Evolutionary conservation across 92 coral and sea anemone species (phyloP).

Genomic region (Paragorgia papillata): DNA sequence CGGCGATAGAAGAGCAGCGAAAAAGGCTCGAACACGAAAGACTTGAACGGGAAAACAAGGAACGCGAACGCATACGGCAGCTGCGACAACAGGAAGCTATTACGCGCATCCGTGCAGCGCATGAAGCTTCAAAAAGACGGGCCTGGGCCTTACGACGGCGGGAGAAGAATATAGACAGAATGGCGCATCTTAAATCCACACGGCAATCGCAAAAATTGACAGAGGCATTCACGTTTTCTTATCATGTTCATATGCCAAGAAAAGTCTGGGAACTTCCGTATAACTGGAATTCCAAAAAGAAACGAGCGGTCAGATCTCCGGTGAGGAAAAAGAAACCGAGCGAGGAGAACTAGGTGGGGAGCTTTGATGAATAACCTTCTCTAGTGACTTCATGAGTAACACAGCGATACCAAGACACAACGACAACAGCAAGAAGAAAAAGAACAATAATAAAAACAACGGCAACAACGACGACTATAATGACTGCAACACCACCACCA

Average conservation of each 20-base stretch:
- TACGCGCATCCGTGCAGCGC: conserved; percentile 86
- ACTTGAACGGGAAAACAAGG: conserved; percentile 61
- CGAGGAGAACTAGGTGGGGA: background rate
- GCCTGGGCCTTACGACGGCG: conserved; percentile 76
- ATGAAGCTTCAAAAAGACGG: conserved; percentile 77
- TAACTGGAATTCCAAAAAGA: conserved; percentile 79
- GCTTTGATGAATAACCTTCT: too few species aligned
- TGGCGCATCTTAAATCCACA: conserved; percentile 66
- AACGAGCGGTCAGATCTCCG: conserved; percentile 55
- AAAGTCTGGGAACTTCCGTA: conserved; percentile 86
- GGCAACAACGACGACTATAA: too few species aligned
- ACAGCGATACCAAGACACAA: too few species aligned
- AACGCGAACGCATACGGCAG: conserved; percentile 77
- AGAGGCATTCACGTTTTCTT: conserved; percentile 72
- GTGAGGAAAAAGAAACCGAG: conserved; percentile 60
- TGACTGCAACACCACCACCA: too few species aligned
- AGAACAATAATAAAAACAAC: too few species aligned
- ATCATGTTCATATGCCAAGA: conserved; percentile 75
- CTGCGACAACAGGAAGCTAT: conserved; percentile 83
- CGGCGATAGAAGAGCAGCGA: conserved; percentile 72
- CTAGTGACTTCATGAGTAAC: too few species aligned
- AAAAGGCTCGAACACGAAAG: conserved; percentile 73
- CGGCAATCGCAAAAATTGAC: conserved; percentile 78
- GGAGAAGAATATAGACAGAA: conserved; percentile 73
- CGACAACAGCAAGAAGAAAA: too few species aligned